Conservation (phyloP, 1,140 invertebrate genomes). For the Cotesia chilonis region DNA sequence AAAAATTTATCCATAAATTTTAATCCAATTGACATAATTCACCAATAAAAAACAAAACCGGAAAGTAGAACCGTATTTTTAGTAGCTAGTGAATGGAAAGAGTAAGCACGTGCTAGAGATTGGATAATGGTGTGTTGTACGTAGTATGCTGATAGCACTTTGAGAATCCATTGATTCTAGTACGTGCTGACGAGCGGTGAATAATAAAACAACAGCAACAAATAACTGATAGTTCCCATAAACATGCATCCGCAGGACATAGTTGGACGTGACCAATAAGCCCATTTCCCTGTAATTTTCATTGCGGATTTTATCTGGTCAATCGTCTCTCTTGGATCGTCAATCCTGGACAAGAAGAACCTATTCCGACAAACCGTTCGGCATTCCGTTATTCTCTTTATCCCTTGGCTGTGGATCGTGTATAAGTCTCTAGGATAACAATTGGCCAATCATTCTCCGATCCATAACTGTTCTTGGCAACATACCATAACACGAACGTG, state of each 20-base stretch:
- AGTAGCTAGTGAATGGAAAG: neutral
- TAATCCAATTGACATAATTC: no score
- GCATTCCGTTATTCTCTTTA: no score
- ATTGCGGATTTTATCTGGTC: slow-evolving; percentile 26
- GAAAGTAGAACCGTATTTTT: neutral
- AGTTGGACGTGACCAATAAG: slow-evolving; percentile 24
- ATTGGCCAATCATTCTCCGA: slow-evolving; percentile 22
- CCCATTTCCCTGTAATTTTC: slow-evolving; percentile 26
- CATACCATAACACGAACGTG: neutral
- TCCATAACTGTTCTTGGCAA: slow-evolving; percentile 3
- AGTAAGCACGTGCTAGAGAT: neutral
- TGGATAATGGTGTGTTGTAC: neutral
- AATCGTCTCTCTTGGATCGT: neutral
- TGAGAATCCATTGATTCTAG: neutral
- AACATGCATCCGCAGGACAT: slow-evolving; percentile 32
- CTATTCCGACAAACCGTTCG: slow-evolving; percentile 17
- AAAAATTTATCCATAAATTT: no score
- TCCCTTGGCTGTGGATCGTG: slow-evolving; percentile 3
- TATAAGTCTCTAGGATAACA: neutral
- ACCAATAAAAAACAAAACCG: no score
- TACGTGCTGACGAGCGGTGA: neutral
- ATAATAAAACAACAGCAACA: slow-evolving; percentile 24
- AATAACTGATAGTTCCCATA: slow-evolving; percentile 18
- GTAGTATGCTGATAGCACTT: neutral
- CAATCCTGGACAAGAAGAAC: neutral